phyloP scores from a whole-genome alignment of 2,797 vertebrate genomes.

The Gobionotothen gibberifrons region DNA sequence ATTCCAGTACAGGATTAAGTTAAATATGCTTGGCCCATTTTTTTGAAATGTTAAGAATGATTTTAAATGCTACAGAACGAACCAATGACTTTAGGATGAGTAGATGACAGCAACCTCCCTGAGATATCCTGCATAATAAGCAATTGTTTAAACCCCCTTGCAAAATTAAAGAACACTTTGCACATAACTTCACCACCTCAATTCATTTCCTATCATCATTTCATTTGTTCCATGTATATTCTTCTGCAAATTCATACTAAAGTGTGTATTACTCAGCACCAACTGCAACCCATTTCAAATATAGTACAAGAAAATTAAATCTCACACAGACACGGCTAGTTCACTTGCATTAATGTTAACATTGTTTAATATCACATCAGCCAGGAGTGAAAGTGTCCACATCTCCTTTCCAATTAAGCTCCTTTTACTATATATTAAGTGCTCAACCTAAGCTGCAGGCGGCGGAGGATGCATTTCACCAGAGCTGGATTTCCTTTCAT shows the following conservation, averaged over 20 bases:
- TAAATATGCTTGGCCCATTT: constrained; percentile 14
- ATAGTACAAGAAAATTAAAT: constrained; percentile 70
- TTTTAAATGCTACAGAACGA: constrained; percentile 1
- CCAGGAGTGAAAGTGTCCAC: constrained; percentile 57
- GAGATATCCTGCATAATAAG: constrained; percentile 1
- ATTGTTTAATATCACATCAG: constrained; percentile 71
- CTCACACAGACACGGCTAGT: constrained; percentile 51
- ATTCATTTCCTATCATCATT: constrained; percentile 22
- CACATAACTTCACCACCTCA: constrained; percentile 5
- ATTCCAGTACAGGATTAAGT: constrained; percentile 6
- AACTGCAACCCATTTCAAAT: constrained; percentile 46
- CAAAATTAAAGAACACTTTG: background rate
- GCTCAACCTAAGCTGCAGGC: constrained; percentile 67
- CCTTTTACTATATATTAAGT: constrained; percentile 68
- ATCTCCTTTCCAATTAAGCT: constrained; percentile 71
- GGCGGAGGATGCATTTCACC: constrained; percentile 64
- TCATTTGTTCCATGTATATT: constrained; percentile 28
- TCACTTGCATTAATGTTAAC: constrained; percentile 74
- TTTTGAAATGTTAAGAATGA: background rate
- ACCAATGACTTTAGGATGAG: background rate
- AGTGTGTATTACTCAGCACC: constrained; percentile 27
- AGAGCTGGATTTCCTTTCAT: constrained; percentile 67
- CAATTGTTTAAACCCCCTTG: too few relatives aligned
- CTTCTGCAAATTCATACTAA: constrained; percentile 6
- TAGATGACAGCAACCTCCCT: background rate